Conservation (phyloP, 2,797 vertebrate species). For the Onychomys leucogaster region DNA sequence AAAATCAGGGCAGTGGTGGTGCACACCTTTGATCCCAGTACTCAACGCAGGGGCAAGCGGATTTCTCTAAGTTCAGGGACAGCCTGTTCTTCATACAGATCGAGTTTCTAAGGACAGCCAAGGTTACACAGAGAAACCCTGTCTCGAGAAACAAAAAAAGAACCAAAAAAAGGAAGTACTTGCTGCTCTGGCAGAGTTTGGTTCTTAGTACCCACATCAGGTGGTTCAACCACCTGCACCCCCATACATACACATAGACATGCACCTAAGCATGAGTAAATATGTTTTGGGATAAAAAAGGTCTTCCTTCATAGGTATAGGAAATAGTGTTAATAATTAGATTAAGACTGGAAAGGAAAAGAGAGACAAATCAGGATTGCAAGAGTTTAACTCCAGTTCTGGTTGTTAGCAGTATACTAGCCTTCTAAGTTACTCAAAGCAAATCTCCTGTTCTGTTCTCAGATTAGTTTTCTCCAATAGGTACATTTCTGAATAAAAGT, state of each 20-base stretch:
- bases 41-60: neutral
- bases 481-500: neutral
- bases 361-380: neutral
- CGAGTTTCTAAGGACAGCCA: neutral
- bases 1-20: neutral
- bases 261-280: neutral
- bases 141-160: neutral
- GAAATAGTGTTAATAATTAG: slow-evolving; percentile 27
- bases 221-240: neutral
- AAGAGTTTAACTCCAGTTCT: neutral
- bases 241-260: neutral
- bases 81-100: neutral
- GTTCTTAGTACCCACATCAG: neutral
- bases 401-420: neutral
- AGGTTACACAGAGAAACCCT: neutral
- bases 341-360: neutral
- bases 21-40: neutral
- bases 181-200: neutral
- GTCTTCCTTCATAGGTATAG: slow-evolving; percentile 8
- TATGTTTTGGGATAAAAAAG: neutral
- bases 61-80: neutral
- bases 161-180: neutral
- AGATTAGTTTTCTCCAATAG: slow-evolving; percentile 32
- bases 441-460: slow-evolving; percentile 22
- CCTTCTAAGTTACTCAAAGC: slow-evolving; percentile 50